Evolutionary conservation across 2,113 vertebrate genomes (phyloP).

Genomic region (Sorex fumeus): DNA sequence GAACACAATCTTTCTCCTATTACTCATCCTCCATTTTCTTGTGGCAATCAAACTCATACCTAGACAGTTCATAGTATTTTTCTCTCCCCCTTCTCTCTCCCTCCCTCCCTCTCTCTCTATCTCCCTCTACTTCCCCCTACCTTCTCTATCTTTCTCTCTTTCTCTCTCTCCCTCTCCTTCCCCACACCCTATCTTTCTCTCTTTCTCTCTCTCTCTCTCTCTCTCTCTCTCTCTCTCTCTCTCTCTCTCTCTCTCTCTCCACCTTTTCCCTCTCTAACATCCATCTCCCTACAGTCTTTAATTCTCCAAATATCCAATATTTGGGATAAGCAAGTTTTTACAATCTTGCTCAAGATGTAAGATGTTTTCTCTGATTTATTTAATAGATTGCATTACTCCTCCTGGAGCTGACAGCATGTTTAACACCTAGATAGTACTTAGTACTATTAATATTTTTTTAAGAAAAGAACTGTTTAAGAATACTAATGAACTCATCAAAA

Average conservation of each 20-base stretch:
- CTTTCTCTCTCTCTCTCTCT: background rate
- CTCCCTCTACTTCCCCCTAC: too few relatives aligned
- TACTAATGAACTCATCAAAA: background rate
- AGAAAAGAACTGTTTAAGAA: background rate
- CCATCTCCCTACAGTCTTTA: background rate
- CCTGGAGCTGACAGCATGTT: background rate
- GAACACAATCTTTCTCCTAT: background rate
- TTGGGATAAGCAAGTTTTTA: background rate
- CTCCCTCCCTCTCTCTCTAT: background rate
- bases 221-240: background rate
- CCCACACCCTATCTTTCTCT: too few relatives aligned
- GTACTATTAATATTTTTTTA: background rate
- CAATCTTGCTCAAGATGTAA: background rate
- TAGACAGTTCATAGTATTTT: background rate
- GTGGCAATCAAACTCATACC: background rate
- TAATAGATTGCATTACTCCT: background rate
- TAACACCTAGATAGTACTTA: background rate
- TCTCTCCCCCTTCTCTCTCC: background rate
- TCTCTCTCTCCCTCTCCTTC: background rate
- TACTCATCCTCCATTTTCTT: background rate
- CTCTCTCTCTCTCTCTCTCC: background rate
- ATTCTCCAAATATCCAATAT: background rate
- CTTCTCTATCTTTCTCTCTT: background rate
- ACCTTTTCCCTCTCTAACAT: background rate
- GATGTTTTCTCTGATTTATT: background rate